Evolutionary conservation across 2,797 vertebrate genomes (phyloP), one percentile per base, ranked within the genome.

Genomic region (Anguilla obscura): DNA sequence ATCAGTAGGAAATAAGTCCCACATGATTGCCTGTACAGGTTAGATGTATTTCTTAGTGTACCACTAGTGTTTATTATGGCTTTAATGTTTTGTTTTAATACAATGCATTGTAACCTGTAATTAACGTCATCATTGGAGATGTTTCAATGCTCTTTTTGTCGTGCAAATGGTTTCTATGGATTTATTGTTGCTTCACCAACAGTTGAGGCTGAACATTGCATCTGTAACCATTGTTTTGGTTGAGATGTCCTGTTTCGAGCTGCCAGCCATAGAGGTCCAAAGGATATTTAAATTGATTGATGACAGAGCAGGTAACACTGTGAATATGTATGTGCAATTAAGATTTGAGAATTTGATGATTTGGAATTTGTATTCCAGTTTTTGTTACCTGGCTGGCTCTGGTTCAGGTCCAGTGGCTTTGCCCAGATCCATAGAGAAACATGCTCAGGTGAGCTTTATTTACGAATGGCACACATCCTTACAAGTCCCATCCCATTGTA

Each of bases 161-260:
- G 9, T 27, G 63, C 24, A 69, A 8, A 27, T 69, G 45, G 79
- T 45, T 50, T 82, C 6, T 45, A 6, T n/a, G 18, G 9, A 50
- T 45, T 48, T 45, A 82, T 48, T 33, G 40, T 50, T 50, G 18
- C 16, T 48, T 16, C 14, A 76, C 21, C 45, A 14, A n/a, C 45
- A n/a, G 79, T 82, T 50, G 6, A 82, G 79, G 79, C 79, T 45
- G 45, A 82, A 82, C 45, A 50, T 82, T 82, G 24, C 50, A 45
- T 82, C 79, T 82, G 1, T 30, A n/a, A 10, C 45, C 45, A 50
- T 82, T 82, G 40, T 24, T 79, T 45, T 0, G 74, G 14, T 3
- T 45, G 74, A 79, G 74, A 79, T 24, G 21, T 50, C 5, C 45
- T 21, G 21, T 82, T 82, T 12, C 6, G 2, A 48, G 40, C 21